Percentiles rank a stretch among this genome's conserved stretches.
These are phyloP conservation scores for Zosterops japonicus DNA, from an alignment of 2,113 vertebrate genomes.

Conservation along the genomic window DNA sequence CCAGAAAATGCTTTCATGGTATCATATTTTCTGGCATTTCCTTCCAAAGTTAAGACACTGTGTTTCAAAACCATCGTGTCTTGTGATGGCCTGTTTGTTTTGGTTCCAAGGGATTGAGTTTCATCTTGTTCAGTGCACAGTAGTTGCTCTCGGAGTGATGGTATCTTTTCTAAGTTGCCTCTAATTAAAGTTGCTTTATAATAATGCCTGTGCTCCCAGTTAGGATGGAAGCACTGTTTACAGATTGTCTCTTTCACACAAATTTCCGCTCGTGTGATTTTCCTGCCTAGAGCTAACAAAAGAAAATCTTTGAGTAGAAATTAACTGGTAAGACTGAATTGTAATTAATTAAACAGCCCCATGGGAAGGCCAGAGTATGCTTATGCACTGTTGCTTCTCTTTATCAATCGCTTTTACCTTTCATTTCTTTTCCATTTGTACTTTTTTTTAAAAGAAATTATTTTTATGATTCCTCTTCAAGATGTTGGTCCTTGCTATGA, in stretches of 20 bases:
- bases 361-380: not conserved
- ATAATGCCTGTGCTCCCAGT: not conserved
- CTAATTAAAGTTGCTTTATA: conserved; percentile 41
- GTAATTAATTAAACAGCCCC: not conserved
- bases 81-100: conserved; percentile 38
- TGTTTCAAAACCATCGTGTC: not conserved
- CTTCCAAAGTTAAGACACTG: not conserved
- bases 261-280: not conserved
- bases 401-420: not conserved
- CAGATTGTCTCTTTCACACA: not conserved
- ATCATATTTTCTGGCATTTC: not conserved
- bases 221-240: not conserved
- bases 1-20: not conserved
- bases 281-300: not conserved
- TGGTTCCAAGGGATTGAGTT: not conserved
- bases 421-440: not conserved
- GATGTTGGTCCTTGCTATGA: not conserved
- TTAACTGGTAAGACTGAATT: not conserved
- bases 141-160: not conserved
- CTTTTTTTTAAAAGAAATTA: not conserved
- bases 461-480: not conserved
- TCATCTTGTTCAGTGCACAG: conserved; percentile 23
- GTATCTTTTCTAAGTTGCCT: not conserved
- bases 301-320: not conserved
- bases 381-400: not conserved